These are phyloP conservation scores for Solenodon paradoxus DNA, from an alignment of 2,113 vertebrate genomes.

Conservation along the genomic window DNA sequence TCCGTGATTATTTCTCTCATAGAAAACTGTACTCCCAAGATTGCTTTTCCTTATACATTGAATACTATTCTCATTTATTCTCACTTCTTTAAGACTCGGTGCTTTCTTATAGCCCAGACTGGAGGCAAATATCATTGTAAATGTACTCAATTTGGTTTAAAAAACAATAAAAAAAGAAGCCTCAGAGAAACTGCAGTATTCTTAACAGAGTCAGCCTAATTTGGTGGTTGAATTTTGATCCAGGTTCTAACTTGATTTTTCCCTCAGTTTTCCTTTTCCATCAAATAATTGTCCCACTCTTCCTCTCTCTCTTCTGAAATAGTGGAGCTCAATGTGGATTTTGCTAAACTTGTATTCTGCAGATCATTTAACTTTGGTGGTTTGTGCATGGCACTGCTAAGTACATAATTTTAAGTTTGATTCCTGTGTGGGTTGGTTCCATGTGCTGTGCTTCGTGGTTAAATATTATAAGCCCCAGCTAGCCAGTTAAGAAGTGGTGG, in stretches of 20 bases:
- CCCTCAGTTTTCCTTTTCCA: not conserved
- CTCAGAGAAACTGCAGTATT: not conserved
- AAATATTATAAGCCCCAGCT: not conserved
- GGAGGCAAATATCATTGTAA: not conserved
- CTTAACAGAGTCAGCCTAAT: not conserved
- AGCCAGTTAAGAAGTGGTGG: not conserved
- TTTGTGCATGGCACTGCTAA: not conserved
- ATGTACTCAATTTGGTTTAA: not conserved
- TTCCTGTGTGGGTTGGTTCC: not conserved
- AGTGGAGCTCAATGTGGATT: not conserved
- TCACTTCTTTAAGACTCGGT: accelerated
- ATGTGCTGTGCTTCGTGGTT: not conserved
- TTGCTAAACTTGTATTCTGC: not conserved
- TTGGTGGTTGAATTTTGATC: not conserved
- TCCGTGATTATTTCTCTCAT: not conserved
- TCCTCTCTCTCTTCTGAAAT: not conserved
- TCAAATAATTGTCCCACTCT: not conserved
- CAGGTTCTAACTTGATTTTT: not conserved
- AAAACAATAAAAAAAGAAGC: too few relatives aligned
- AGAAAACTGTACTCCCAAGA: too few relatives aligned
- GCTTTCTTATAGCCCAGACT: accelerated
- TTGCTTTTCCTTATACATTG: not conserved
- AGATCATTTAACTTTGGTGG: not conserved
- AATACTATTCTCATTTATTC: not conserved
- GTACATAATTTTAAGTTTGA: not conserved